These are phyloP conservation scores for Apogon hyalosoma DNA, from an alignment of 2,797 vertebrate genomes.

Conservation along the genomic window DNA sequence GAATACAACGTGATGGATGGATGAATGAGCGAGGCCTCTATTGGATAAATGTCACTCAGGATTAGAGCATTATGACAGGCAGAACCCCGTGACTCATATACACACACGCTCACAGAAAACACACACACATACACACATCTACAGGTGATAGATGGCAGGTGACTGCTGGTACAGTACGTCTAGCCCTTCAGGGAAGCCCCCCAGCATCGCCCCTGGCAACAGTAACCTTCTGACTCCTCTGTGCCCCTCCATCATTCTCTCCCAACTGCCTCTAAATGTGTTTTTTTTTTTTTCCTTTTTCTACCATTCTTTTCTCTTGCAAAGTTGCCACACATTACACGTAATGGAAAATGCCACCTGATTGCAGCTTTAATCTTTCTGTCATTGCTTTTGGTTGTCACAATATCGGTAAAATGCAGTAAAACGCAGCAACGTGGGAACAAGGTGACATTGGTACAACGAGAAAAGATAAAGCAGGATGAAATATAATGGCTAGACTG, in stretches of 20 bases:
- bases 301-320: neutral
- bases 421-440: neutral
- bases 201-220: conserved; percentile 62
- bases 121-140: conserved; percentile 24
- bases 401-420: too few species aligned
- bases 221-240: conserved; percentile 58
- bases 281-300: neutral
- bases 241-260: conserved; percentile 37
- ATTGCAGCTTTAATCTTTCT: neutral
- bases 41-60: conserved; percentile 79
- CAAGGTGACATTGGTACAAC: neutral
- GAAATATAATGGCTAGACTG: neutral
- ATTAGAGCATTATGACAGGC: conserved; percentile 75
- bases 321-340: neutral
- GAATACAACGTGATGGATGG: conserved; percentile 69
- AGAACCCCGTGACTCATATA: conserved; percentile 43
- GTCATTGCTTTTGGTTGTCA: too few species aligned
- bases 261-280: conserved; percentile 9
- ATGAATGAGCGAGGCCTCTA: conserved; percentile 70
- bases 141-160: conserved; percentile 72
- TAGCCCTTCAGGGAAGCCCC: conserved; percentile 60
- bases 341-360: neutral
- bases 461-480: neutral
- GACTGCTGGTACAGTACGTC: conserved; percentile 49
- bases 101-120: conserved; percentile 18